Evolutionary conservation across 2,888 invertebrate species (phyloP), one percentile per base, ranked within the genome.

Genomic region (Ormyrus nitidulus): DNA sequence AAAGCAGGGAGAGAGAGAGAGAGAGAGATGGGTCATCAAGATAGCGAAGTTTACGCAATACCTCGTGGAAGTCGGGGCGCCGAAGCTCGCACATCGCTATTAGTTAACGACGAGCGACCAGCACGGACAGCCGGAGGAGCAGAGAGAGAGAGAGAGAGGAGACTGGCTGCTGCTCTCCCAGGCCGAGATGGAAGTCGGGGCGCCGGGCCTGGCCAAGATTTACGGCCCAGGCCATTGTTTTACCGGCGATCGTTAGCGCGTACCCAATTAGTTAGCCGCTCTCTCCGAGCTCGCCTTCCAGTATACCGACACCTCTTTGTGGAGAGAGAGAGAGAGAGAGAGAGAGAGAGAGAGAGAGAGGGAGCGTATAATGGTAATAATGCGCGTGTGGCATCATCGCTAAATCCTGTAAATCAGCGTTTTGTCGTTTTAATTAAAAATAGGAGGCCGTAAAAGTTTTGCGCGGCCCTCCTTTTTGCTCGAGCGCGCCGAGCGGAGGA

Each of bases 371-470:
- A 62, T 64, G 65, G 61, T 65, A 76, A 80, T 72, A 72, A 80
- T 75, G 62, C 76, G 49, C 51, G 46, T 5, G 19, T 49, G 73
- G 69, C 62, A 73, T 77, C 73, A 73, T 77, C 80, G 75, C 64
- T 54, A 65, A 75, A 81, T 81, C 81, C 34, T 68, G 77, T 81
- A 81, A 79, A 81, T 81, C 79, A 81, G 79, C 51, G 54, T 77
- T 74, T 79, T 79, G 79, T 77, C 79, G 79, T 77, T 81, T 81
- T 79, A 79, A 81, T 81, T 79, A 81, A 79, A 79, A 81, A 79
- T 71, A 65, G 46, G 51, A 69, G 68, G 53, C 13, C 10, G 62
- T 65, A 66, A 70, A 62, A 64, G 64, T 9, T 61, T 58, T 51
- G 62, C 7, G 65, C 6, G 11, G 34, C 34, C 61, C 13, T 65